Evolutionary conservation across 1,140 invertebrate species (phyloP).

Genomic region (Hylaeus volcanicus): DNA sequence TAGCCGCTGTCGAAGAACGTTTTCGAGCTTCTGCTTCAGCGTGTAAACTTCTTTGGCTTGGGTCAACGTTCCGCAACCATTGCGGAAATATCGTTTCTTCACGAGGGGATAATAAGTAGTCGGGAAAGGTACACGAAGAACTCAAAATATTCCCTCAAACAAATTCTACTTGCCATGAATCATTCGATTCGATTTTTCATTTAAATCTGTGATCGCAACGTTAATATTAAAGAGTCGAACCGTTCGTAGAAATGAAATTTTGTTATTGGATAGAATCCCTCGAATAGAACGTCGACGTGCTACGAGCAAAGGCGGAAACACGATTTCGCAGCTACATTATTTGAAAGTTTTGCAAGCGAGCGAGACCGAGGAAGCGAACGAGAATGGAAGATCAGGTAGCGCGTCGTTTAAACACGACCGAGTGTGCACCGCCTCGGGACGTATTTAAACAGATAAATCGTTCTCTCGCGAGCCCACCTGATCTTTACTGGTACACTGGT

Average conservation of each 20-base stretch:
- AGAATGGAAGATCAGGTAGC: conserved; percentile 43
- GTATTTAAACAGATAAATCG: conserved; percentile 62
- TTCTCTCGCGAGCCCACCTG: conserved; percentile 13
- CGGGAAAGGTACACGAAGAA: no score
- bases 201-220: no score
- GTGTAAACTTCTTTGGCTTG: conserved; percentile 21
- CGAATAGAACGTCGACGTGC: neutral
- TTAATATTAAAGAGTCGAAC: neutral
- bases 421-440: conserved; percentile 45
- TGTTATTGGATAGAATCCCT: neutral
- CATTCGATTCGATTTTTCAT: no score
- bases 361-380: conserved; percentile 10
- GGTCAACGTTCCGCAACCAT: conserved; percentile 53
- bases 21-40: conserved; percentile 21
- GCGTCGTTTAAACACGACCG: conserved; percentile 40
- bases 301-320: neutral
- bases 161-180: no score
- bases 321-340: conserved; percentile 4
- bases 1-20: conserved; percentile 46
- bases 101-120: no score
- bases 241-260: neutral
- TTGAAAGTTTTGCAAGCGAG: conserved; percentile 21
- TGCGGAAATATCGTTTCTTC: conserved; percentile 53
- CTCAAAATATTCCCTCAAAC: no score
- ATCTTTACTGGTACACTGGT: conserved; percentile 45